Evolutionary conservation across 2,797 vertebrate genomes (phyloP), one percentile per base, ranked within the genome.

Genomic region (Emydoidea blandingii): DNA sequence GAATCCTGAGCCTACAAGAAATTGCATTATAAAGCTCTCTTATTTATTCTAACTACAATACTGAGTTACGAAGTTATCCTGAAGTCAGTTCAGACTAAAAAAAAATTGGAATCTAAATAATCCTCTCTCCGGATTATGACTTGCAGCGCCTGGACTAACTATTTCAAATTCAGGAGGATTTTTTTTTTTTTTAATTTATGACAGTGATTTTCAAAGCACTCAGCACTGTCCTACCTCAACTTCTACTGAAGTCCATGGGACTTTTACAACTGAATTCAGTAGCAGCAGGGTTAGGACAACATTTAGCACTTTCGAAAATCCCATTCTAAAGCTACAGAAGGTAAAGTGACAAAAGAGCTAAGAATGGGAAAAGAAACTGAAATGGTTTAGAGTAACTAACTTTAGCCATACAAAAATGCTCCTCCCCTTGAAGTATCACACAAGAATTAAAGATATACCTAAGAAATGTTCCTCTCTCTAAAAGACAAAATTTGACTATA

Each of bases 1-100:
- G 99, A 99, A 98, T 99, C 99, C 79, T 99, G 99, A 56, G 98
- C 99, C 99, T 99, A 90, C 19, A 65, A 94, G 68, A 93, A 54
- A 76, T 72, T 18, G 44, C n/a, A 76, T 41, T 4, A 16, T 72
- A 72, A 72, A 23, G 19, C n/a, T 37, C 1, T 41, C 18, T 59
- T 81, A n/a, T 74, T 74, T 52, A 79, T 27, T 76, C 49, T 62
- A 37, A 10, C 21, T 47, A 78, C 47, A 25, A 15, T 44, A 49
- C 37, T 41, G 68, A 41, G 18, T 21, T 72, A 10, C 41, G 15
- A 65, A 65, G 18, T 41, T 78, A 41, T 65, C 47, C 11, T n/a
- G n/a, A 41, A 68, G 23, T 21, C 44, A 79, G 21, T 34, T 85
- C 52, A 7, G 8, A 57, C 12, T 79, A 50, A 49, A 41, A 12